Percentiles rank a stretch among this genome's conserved stretches.
phyloP scores from a whole-genome alignment of 1,140 invertebrate genomes.

The Trachymyrmex septentrionalis region DNA sequence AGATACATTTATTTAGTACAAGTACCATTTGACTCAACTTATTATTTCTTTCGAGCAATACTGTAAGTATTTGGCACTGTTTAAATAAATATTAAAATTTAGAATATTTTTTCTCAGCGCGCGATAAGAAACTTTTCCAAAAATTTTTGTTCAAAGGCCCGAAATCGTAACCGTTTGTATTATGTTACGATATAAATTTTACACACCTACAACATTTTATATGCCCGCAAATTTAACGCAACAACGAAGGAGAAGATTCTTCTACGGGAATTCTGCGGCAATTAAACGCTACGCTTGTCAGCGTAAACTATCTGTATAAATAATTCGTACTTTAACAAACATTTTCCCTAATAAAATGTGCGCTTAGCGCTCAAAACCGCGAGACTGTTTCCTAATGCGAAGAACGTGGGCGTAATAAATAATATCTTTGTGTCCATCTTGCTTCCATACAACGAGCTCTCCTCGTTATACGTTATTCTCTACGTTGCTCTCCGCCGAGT shows the following conservation, averaged over 20 bases:
- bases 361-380: neutral
- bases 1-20: too few species aligned
- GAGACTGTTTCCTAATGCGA: slow-evolving; percentile 6
- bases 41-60: too few species aligned
- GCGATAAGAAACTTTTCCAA: neutral
- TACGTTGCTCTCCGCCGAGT: slow-evolving; percentile 33
- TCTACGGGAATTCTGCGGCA: neutral
- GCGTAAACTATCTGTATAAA: neutral
- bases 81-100: too few species aligned
- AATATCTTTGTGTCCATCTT: slow-evolving; percentile 71
- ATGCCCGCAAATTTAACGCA: neutral
- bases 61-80: too few species aligned
- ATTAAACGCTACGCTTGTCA: slow-evolving; percentile 1
- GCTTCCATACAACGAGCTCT: slow-evolving; percentile 55
- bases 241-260: neutral
- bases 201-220: neutral
- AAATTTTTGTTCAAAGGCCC: neutral
- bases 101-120: too few species aligned
- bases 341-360: slow-evolving; percentile 1
- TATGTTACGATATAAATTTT: neutral
- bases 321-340: neutral
- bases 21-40: too few species aligned
- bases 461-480: slow-evolving; percentile 52
- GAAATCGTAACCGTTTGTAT: neutral
- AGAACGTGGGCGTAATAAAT: slow-evolving; percentile 64